phyloP scores from a whole-genome alignment of 2,797 vertebrate genomes.

The Catostomus latipinnis region DNA sequence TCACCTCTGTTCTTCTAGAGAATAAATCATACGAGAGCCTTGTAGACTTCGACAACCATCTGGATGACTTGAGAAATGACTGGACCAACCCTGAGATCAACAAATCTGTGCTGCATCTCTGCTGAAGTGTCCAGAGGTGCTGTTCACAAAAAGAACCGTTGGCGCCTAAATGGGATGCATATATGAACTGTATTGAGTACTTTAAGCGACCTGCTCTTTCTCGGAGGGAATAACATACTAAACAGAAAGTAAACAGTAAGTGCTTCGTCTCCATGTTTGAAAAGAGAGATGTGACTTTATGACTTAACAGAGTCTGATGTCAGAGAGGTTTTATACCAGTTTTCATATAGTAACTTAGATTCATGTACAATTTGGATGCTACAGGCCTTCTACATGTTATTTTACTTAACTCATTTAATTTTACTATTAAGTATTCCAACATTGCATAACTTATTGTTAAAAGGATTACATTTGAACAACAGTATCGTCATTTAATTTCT shows the following conservation, averaged over 20 bases:
- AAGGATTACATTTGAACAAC: neutral
- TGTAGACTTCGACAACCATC: slow-evolving; percentile 97
- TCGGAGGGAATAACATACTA: slow-evolving; percentile 36
- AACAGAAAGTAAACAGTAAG: slow-evolving; percentile 61
- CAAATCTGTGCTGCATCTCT: slow-evolving; percentile 94
- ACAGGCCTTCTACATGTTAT: neutral
- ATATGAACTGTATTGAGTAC: slow-evolving; percentile 63
- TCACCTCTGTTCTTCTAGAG: slow-evolving; percentile 88
- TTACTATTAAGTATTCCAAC: neutral
- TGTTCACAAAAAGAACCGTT: slow-evolving; percentile 50
- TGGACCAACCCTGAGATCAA: slow-evolving; percentile 99
- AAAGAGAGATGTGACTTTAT: slow-evolving; percentile 11
- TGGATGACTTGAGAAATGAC: slow-evolving; percentile 97
- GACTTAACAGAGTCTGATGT: neutral
- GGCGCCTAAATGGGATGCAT: slow-evolving; percentile 68
- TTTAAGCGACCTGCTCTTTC: slow-evolving; percentile 55
- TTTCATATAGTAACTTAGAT: slow-evolving; percentile 56
- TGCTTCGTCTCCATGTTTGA: slow-evolving; percentile 8
- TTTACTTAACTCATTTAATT: neutral
- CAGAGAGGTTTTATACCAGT: slow-evolving; percentile 46
- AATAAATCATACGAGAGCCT: slow-evolving; percentile 91
- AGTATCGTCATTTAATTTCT: neutral
- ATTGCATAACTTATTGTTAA: neutral
- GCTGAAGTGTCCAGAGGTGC: slow-evolving; percentile 72
- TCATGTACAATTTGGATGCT: neutral